phyloP scores from a whole-genome alignment of 2,888 invertebrate genomes.

The Eudasyphora cyanicolor region DNA sequence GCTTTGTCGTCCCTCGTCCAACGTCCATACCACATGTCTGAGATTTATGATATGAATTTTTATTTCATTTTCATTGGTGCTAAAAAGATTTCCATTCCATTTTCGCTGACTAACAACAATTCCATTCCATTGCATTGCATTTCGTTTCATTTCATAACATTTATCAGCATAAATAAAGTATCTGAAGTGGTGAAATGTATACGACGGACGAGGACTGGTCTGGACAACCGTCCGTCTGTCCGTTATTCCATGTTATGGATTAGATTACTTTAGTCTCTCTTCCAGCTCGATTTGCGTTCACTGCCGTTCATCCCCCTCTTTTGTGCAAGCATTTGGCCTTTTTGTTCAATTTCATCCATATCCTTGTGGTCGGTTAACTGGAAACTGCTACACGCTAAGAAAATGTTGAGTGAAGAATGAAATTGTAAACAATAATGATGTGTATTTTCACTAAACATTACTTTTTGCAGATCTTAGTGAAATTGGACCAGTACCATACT shows the following conservation, averaged over 20 bases:
- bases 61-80: slow-evolving; percentile 59
- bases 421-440: no score
- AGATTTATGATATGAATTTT: slow-evolving; percentile 58
- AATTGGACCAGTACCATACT: no score
- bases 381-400: no score
- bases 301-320: neutral
- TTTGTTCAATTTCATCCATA: neutral
- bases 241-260: neutral
- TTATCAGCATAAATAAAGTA: slow-evolving; percentile 56
- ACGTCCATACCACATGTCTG: slow-evolving; percentile 35
- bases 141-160: no score
- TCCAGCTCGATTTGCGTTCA: neutral
- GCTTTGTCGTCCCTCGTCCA: neutral
- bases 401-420: no score
- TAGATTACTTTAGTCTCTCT: neutral
- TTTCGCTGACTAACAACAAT: slow-evolving; percentile 60
- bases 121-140: no score
- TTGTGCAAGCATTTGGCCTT: no score
- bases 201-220: neutral
- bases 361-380: no score
- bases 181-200: slow-evolving; percentile 49
- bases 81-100: slow-evolving; percentile 37
- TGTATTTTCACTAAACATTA: no score
- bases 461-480: no score
- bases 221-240: neutral